Percentiles rank a stretch among this genome's conserved stretches.
phyloP scores from a whole-genome alignment of 1,140 invertebrate species.

The Brachionus manjavacas region DNA sequence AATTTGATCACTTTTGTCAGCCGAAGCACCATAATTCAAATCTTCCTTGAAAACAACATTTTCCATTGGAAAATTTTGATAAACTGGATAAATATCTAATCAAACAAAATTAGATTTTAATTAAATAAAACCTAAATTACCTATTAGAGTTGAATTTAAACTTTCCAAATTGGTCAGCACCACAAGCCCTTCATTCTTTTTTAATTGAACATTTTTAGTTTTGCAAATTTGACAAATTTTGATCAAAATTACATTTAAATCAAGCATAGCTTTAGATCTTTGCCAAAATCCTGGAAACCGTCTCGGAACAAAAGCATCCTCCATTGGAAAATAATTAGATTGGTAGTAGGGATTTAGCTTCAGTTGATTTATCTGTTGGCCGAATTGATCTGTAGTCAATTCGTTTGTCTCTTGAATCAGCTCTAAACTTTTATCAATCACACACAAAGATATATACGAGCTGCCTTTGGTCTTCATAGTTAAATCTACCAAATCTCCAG shows the following conservation, averaged over 20 bases:
- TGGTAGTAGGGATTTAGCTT: neutral
- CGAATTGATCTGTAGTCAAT: neutral
- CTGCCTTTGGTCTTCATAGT: neutral
- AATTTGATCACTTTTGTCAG: neutral
- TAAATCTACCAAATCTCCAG: neutral
- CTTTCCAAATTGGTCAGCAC: neutral
- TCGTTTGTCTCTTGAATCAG: neutral
- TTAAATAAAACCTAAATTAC: neutral
- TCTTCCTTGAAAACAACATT: neutral
- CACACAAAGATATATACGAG: constrained; percentile 7
- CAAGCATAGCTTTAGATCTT: neutral
- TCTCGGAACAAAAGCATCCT: neutral
- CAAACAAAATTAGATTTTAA: neutral
- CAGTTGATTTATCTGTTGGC: neutral
- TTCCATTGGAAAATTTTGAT: neutral
- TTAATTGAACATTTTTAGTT: neutral
- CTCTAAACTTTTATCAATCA: constrained; percentile 25
- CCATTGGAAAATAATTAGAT: neutral
- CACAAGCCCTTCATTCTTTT: neutral
- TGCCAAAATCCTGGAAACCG: neutral
- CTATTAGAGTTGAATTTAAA: neutral
- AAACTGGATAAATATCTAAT: neutral
- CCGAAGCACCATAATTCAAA: neutral
- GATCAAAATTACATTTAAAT: constrained; percentile 5
- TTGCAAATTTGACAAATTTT: neutral